Evolutionary conservation across 2,113 vertebrate species (phyloP).

Genomic region (Microcebus murinus): DNA sequence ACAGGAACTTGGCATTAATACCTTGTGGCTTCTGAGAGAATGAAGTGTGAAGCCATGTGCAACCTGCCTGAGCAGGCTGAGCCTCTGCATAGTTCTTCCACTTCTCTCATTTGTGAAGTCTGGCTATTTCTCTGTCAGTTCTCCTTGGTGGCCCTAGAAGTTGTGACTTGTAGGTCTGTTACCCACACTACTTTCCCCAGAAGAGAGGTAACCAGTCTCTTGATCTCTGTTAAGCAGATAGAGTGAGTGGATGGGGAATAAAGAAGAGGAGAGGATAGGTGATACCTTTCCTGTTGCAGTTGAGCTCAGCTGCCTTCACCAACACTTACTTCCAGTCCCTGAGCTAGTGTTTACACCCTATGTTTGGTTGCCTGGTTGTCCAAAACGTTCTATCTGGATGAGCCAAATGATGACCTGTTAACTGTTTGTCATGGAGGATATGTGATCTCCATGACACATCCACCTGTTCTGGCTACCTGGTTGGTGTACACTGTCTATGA

Average conservation of each 20-base stretch:
- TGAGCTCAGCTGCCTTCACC: background rate
- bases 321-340: background rate
- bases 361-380: background rate
- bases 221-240: background rate
- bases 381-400: background rate
- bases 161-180: background rate
- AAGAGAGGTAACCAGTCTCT: background rate
- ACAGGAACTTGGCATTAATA: constrained; percentile 32
- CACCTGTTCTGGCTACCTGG: background rate
- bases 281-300: background rate
- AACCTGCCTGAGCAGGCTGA: background rate
- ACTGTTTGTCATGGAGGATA: background rate
- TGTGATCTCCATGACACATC: background rate
- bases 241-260: background rate
- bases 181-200: background rate
- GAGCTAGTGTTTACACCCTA: background rate
- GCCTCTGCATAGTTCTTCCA: background rate
- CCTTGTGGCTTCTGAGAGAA: constrained; percentile 22
- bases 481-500: background rate
- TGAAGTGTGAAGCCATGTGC: background rate
- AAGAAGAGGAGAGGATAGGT: background rate
- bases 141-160: background rate
- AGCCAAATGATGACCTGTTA: background rate
- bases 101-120: background rate
- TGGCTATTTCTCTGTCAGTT: background rate